phyloP scores from a whole-genome alignment of 2,888 invertebrate genomes.

The Lochmaea capreae region DNA sequence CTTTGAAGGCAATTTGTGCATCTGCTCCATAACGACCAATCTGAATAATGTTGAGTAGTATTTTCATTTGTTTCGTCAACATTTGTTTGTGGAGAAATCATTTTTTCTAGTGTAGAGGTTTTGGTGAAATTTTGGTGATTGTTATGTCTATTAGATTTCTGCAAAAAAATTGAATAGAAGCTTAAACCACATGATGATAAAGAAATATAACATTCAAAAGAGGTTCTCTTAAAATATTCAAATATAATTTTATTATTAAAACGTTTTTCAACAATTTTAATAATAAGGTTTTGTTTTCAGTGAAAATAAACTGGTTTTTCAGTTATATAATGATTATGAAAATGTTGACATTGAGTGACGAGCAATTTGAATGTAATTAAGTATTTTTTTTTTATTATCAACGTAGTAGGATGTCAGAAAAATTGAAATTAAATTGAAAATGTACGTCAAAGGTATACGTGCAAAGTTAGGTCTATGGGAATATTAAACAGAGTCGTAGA shows the following conservation, averaged over 20 bases:
- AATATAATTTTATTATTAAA: background rate
- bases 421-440: background rate
- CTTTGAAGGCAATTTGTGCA: constrained; percentile 71
- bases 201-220: no score
- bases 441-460: background rate
- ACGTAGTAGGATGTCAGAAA: background rate
- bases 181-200: no score
- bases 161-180: no score
- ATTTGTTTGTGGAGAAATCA: constrained; percentile 6
- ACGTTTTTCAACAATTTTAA: background rate
- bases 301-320: background rate
- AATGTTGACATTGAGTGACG: constrained; percentile 2
- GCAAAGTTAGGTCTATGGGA: no score
- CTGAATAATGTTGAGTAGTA: constrained; percentile 41
- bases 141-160: background rate
- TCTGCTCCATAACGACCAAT: constrained; percentile 61
- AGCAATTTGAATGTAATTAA: constrained; percentile 3
- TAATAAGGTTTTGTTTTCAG: background rate
- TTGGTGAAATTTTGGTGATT: background rate
- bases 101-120: constrained; percentile 19
- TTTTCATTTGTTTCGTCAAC: background rate
- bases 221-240: background rate
- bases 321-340: background rate
- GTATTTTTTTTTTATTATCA: background rate
- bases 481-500: no score